Percentiles rank a stretch among this genome's conserved stretches.
Evolutionary conservation across 2,888 invertebrate genomes (phyloP).

Genomic region (Drosophila crucigera): DNA sequence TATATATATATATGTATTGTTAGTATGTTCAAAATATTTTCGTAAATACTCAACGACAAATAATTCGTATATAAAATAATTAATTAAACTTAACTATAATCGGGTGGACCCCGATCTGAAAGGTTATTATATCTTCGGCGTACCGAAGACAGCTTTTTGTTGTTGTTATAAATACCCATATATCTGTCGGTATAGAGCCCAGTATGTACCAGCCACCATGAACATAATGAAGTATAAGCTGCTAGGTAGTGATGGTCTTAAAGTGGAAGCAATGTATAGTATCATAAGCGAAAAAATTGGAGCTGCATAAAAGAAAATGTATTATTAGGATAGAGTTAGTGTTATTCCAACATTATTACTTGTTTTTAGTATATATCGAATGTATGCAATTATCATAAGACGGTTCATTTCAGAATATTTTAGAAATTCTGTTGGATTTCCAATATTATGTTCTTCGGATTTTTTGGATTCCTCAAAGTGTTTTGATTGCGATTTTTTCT

Average conservation of each 20-base stretch:
- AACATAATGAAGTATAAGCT: slow-evolving; percentile 94
- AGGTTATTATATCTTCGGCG: not conserved
- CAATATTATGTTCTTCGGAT: not conserved
- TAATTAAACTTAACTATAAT: not conserved
- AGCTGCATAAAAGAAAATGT: slow-evolving; percentile 34
- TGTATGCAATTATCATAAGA: slow-evolving; percentile 55
- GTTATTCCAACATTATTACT: slow-evolving; percentile 30
- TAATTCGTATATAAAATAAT: not conserved
- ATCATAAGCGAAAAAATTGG: slow-evolving; percentile 57
- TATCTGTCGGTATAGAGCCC: slow-evolving; percentile 86
- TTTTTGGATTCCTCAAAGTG: not conserved
- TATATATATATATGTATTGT: no score
- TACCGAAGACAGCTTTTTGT: not conserved
- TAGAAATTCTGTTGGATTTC: not conserved
- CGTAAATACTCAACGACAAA: not conserved
- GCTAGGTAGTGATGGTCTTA: slow-evolving; percentile 92
- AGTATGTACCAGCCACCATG: slow-evolving; percentile 92
- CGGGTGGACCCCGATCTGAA: not conserved
- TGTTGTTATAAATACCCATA: slow-evolving; percentile 30
- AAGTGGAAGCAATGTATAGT: slow-evolving; percentile 84
- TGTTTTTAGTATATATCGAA: slow-evolving; percentile 52
- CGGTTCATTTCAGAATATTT: slow-evolving; percentile 55
- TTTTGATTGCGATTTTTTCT: slow-evolving; percentile 7
- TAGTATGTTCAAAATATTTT: not conserved
- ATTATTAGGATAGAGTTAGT: not conserved